Evolutionary conservation across 2,888 invertebrate species (phyloP).

Genomic region (Azorinus chamasolen): DNA sequence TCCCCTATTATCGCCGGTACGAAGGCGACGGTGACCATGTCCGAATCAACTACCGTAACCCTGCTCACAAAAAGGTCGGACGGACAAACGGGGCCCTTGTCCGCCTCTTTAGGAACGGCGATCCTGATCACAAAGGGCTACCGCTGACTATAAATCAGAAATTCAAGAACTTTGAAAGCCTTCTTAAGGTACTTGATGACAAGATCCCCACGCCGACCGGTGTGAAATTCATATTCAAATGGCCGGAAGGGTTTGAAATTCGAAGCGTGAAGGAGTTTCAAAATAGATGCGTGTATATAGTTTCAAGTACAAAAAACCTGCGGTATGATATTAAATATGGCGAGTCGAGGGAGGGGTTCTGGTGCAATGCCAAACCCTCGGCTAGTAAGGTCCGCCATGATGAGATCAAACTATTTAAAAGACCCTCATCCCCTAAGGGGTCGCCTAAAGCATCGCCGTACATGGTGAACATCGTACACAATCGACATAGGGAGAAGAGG

Average conservation of each 20-base stretch:
- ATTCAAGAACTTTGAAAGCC: slow-evolving; percentile 93
- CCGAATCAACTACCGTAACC: slow-evolving; percentile 37
- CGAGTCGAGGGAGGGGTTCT: slow-evolving; percentile 72
- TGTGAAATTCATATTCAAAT: slow-evolving; percentile 95
- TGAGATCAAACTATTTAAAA: slow-evolving; percentile 73
- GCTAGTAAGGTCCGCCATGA: slow-evolving; percentile 69
- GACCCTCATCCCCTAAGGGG: slow-evolving; percentile 47
- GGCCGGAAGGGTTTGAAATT: slow-evolving; percentile 94
- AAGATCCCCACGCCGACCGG: slow-evolving; percentile 95
- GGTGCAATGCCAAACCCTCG: slow-evolving; percentile 71
- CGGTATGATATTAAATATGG: slow-evolving; percentile 75
- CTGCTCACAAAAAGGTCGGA: slow-evolving; percentile 45
- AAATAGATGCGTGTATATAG: slow-evolving; percentile 95
- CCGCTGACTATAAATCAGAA: slow-evolving; percentile 95
- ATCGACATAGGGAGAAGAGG: slow-evolving; percentile 93
- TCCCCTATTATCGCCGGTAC: slow-evolving; percentile 49
- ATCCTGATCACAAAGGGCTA: slow-evolving; percentile 95
- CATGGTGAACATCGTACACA: slow-evolving; percentile 95
- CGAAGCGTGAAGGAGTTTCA: slow-evolving; percentile 87
- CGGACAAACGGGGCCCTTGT: slow-evolving; percentile 86
- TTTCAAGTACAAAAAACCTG: slow-evolving; percentile 92
- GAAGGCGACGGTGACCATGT: slow-evolving; percentile 49
- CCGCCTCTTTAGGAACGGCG: slow-evolving; percentile 97
- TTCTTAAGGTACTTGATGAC: slow-evolving; percentile 94
- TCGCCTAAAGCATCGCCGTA: slow-evolving; percentile 89